Evolutionary conservation across 1,140 invertebrate species (phyloP), one percentile per base, ranked within the genome.

Genomic region (Meloidogyne exigua): DNA sequence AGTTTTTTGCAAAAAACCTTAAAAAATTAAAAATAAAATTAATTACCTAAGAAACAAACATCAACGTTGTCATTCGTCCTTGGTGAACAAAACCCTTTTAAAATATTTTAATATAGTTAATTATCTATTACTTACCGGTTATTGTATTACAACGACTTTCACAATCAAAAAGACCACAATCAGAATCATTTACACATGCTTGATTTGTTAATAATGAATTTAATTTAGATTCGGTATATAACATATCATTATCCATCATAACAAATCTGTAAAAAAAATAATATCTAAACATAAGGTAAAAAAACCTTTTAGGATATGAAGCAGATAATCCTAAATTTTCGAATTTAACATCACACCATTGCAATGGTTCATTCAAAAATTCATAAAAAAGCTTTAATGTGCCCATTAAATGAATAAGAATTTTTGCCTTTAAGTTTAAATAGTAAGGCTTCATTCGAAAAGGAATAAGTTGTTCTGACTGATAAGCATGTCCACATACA

Each of bases 261-360:
- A 87, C 78, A 76, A 86, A 86, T 70, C 84, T 85, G 68, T 32
- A 63, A 15, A 42, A 32, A 69, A 9, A 39, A 39, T 39, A 9
- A 39, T 39, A 9, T n/a, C n/a, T n/a, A n/a, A n/a, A n/a, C n/a
- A 39, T 39, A 39, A 39, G 4, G 4, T 39, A 39, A 28, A 72
- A 39, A 23, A 39, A 86, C 79, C 84, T 77, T 75, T 88, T 87
- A 11, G 85, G 85, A 75, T 88, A 88, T 28, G 84, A 78, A 1
- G 85, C 81, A 18, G 85, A 87, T n/a, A 87, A 65, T 15, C 86
- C 85, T 15, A 87, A 69, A 79, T 87, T 87, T 18, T 87, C 85
- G 66, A 87, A 87, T 49, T 85, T 80, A 9, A 87, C 85, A 72
- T 87, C 85, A 66, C 85, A 87, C 86, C 85, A 88, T 76, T 87